Conservation (phyloP, 2,797 vertebrate genomes). For the Psittacula echo region DNA sequence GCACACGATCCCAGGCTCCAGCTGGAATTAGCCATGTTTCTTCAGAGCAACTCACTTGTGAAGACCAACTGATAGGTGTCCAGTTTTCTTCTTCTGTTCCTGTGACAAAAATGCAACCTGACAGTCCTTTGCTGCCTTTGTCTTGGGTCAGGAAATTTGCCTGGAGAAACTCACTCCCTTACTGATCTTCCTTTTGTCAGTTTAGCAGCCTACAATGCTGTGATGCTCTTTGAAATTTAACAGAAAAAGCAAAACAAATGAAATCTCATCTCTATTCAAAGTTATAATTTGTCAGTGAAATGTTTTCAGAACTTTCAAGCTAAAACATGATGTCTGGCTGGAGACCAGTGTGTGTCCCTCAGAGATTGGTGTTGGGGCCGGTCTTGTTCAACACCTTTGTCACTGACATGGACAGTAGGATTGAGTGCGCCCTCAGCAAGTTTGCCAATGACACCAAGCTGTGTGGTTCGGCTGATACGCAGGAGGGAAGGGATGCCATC, state of each 20-base stretch:
- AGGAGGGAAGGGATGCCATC: too few relatives aligned
- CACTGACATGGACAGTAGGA: too few relatives aligned
- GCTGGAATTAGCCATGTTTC: background rate
- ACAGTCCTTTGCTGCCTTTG: background rate
- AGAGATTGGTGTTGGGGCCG: too few relatives aligned
- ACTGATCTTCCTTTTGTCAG: background rate
- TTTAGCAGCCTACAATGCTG: background rate
- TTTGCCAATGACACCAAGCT: too few relatives aligned
- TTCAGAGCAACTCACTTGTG: background rate
- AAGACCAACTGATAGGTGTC: background rate
- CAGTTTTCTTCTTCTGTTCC: background rate
- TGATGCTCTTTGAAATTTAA: background rate
- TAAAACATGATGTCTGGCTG: background rate
- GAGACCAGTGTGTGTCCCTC: too few relatives aligned
- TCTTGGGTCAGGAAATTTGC: background rate
- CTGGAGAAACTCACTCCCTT: background rate
- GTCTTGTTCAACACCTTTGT: too few relatives aligned
- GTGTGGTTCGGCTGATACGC: too few relatives aligned
- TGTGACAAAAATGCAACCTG: background rate
- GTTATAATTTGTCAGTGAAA: background rate
- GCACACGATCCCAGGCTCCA: background rate
- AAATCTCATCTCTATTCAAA: background rate
- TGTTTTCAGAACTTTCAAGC: background rate
- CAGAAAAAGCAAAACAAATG: background rate
- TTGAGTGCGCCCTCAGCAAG: too few relatives aligned